Percentiles rank a stretch among this genome's conserved stretches.
Conservation (phyloP, 2,888 invertebrate genomes). For the Diabrotica balteata region DNA sequence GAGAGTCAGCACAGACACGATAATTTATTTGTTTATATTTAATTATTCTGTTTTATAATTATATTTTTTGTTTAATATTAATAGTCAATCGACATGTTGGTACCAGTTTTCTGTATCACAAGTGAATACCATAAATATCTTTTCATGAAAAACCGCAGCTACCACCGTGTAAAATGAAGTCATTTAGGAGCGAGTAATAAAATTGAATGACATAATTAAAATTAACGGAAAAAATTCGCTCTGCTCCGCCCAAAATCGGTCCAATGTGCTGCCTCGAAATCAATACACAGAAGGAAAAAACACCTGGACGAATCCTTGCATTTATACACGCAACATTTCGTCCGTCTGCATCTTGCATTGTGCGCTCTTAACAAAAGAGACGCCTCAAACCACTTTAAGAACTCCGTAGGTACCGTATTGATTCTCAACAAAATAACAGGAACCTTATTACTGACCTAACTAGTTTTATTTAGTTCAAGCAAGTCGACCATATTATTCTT, state of each 20-base stretch:
- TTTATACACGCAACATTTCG: slow-evolving; percentile 45
- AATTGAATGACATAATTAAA: neutral
- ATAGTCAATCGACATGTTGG: too few species aligned
- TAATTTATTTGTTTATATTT: too few species aligned
- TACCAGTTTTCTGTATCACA: too few species aligned
- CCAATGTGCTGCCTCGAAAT: slow-evolving; percentile 49
- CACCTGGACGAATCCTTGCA: slow-evolving; percentile 56
- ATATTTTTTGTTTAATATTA: too few species aligned
- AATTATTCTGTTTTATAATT: too few species aligned
- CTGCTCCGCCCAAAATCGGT: slow-evolving; percentile 14
- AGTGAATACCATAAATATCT: too few species aligned
- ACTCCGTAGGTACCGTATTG: slow-evolving; percentile 24
- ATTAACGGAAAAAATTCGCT: slow-evolving; percentile 6
- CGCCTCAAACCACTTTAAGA: slow-evolving; percentile 35
- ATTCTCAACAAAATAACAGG: too few species aligned
- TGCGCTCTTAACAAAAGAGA: slow-evolving; percentile 37
- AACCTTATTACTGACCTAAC: too few species aligned
- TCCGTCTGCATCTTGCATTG: slow-evolving; percentile 46
- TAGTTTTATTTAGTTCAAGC: neutral
- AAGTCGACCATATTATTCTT: neutral
- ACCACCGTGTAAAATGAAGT: too few species aligned
- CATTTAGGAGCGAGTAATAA: too few species aligned
- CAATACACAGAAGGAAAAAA: slow-evolving; percentile 50
- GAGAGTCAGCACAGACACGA: too few species aligned
- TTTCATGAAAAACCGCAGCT: too few species aligned